These are phyloP conservation scores for Campoplex nolae DNA, from an alignment of 2,888 invertebrate species.

Conservation along the genomic window DNA sequence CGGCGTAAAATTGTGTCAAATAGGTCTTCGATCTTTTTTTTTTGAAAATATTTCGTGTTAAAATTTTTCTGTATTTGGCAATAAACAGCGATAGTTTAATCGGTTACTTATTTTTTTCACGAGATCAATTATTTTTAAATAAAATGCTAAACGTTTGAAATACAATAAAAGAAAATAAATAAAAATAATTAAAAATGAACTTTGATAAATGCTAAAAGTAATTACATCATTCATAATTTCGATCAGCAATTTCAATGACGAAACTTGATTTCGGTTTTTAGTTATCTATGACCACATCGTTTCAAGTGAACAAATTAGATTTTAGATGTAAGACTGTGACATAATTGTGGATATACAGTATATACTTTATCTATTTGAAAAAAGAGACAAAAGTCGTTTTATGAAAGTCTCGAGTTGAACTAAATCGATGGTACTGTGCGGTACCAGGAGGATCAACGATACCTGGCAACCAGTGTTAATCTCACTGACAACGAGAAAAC, in stretches of 20 bases:
- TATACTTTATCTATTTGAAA: not conserved
- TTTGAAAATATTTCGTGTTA: not conserved
- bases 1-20: too few relatives aligned
- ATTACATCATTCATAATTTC: too few relatives aligned
- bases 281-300: not conserved
- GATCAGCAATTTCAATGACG: too few relatives aligned
- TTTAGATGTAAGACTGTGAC: not conserved
- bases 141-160: not conserved
- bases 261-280: not conserved
- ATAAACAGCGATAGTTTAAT: not conserved
- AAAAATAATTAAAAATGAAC: too few relatives aligned
- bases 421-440: conserved; percentile 47
- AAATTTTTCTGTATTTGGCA: not conserved
- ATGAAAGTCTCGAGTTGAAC: not conserved
- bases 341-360: not conserved
- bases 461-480: conserved; percentile 61
- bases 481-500: conserved; percentile 54
- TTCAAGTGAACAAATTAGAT: not conserved
- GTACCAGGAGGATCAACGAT: conserved; percentile 16
- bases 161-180: too few relatives aligned
- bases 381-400: not conserved
- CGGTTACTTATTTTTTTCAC: not conserved
- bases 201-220: too few relatives aligned
- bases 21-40: not conserved
- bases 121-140: not conserved